Percentiles rank a stretch among this genome's conserved stretches.
phyloP scores from a whole-genome alignment of 2,888 invertebrate species.

The Hybos culiciformis region DNA sequence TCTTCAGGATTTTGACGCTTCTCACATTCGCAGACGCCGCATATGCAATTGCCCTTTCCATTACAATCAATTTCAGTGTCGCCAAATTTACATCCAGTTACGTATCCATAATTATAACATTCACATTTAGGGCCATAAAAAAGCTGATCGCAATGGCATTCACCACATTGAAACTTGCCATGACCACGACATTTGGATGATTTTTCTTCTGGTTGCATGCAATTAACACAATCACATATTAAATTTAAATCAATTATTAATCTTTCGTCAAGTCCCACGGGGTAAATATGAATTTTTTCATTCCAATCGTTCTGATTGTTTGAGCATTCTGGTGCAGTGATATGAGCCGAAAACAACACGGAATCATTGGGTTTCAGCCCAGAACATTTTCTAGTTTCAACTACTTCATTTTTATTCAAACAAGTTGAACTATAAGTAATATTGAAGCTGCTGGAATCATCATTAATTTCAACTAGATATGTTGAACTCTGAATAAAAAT shows the following conservation, averaged over 20 bases:
- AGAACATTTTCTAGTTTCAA: conserved; percentile 69
- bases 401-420: conserved; percentile 41
- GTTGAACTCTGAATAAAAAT: too few species aligned
- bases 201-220: conserved; percentile 30
- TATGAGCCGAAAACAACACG: conserved; percentile 58
- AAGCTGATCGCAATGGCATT: conserved; percentile 55
- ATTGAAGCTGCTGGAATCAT: conserved; percentile 59
- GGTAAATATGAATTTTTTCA: conserved; percentile 70
- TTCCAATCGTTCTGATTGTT: conserved; percentile 59
- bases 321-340: conserved; percentile 69
- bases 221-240: conserved; percentile 70
- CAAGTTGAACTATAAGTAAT: conserved; percentile 68
- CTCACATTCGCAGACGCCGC: conserved; percentile 58
- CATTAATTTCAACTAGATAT: too few species aligned
- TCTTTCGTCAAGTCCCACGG: conserved; percentile 79
- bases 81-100: conserved; percentile 50
- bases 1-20: conserved; percentile 44
- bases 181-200: conserved; percentile 43
- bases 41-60: conserved; percentile 58
- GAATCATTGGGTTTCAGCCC: conserved; percentile 73
- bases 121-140: conserved; percentile 69
- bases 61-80: conserved; percentile 46
- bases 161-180: conserved; percentile 73
- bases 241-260: conserved; percentile 71
- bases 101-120: conserved; percentile 43